Evolutionary conservation across 2,888 invertebrate species (phyloP).

Genomic region (Mongoloraphidia duomilia): DNA sequence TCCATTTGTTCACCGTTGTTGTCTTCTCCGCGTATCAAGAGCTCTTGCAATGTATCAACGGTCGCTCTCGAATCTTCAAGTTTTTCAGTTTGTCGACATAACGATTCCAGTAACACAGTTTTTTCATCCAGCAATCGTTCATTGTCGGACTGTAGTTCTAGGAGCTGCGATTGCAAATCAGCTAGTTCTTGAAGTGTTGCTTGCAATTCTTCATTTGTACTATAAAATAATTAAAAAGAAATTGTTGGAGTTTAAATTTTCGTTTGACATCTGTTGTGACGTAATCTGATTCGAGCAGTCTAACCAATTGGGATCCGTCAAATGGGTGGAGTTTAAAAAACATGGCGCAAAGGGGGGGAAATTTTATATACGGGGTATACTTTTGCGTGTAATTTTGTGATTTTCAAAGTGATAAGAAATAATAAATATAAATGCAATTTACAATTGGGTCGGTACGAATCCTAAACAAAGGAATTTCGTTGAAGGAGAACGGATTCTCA

Average conservation of each 20-base stretch:
- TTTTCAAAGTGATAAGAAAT: too few relatives aligned
- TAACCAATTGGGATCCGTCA: too few relatives aligned
- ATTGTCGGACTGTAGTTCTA: conserved; percentile 77
- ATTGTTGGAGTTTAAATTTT: not conserved
- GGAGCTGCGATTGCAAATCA: conserved; percentile 75
- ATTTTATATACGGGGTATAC: too few relatives aligned
- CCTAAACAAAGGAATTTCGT: too few relatives aligned
- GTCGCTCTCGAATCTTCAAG: conserved; percentile 74
- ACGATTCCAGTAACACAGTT: conserved; percentile 73
- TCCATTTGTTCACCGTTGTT: conserved; percentile 38
- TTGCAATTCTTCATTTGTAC: conserved; percentile 83
- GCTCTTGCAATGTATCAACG: conserved; percentile 71
- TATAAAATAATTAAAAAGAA: conserved; percentile 26
- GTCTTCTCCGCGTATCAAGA: conserved; percentile 56
- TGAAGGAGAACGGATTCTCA: too few relatives aligned
- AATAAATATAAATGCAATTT: too few relatives aligned
- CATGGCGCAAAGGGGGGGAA: too few relatives aligned
- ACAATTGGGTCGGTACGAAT: too few relatives aligned
- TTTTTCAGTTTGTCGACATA: conserved; percentile 85
- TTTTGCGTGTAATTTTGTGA: too few relatives aligned
- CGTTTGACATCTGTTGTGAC: not conserved
- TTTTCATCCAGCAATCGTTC: conserved; percentile 80
- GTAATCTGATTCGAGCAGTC: too few relatives aligned
- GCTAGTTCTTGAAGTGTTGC: conserved; percentile 87
- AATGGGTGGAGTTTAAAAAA: too few relatives aligned